phyloP scores from a whole-genome alignment of 2,797 vertebrate species.

The Margarornis squamiger region DNA sequence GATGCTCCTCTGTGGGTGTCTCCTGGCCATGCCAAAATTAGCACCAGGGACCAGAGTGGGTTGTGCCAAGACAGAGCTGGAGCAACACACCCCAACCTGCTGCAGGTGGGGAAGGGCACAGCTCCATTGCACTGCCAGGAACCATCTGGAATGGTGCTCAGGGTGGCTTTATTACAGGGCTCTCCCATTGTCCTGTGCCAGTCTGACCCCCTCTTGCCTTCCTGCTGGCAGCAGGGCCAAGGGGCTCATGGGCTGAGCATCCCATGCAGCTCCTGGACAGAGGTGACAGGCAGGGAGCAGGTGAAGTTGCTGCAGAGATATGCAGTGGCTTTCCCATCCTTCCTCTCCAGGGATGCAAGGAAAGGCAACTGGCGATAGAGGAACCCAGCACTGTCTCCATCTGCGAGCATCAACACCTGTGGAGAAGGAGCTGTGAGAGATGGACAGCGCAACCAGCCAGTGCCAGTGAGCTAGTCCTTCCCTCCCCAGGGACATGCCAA shows the following conservation, averaged over 20 bases:
- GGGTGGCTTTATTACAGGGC: not conserved
- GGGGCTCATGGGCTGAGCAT: conserved; percentile 77
- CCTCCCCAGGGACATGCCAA: not conserved
- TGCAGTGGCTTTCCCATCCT: conserved; percentile 81
- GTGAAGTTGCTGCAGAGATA: conserved; percentile 88
- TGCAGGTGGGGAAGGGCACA: not conserved
- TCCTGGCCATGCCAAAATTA: not conserved
- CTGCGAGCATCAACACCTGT: conserved; percentile 87
- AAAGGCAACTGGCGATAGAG: conserved; percentile 83
- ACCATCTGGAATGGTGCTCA: not conserved
- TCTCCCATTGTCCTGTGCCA: not conserved
- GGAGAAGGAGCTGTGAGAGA: not conserved
- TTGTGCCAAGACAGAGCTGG: not conserved
- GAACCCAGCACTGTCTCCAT: conserved; percentile 78
- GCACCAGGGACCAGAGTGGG: not conserved
- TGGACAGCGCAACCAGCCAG: not conserved
- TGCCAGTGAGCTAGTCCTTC: not conserved
- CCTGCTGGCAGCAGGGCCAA: not conserved
- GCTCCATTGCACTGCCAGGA: not conserved
- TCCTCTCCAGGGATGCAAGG: conserved; percentile 80
- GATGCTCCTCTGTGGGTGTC: not conserved
- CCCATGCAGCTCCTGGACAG: conserved; percentile 82
- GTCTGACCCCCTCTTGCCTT: not conserved
- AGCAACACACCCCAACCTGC: fast-evolving
- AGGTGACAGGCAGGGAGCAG: conserved; percentile 87